These are phyloP conservation scores for Drosophila tripunctata DNA, from an alignment of 2,888 invertebrate species.

Conservation along the genomic window DNA sequence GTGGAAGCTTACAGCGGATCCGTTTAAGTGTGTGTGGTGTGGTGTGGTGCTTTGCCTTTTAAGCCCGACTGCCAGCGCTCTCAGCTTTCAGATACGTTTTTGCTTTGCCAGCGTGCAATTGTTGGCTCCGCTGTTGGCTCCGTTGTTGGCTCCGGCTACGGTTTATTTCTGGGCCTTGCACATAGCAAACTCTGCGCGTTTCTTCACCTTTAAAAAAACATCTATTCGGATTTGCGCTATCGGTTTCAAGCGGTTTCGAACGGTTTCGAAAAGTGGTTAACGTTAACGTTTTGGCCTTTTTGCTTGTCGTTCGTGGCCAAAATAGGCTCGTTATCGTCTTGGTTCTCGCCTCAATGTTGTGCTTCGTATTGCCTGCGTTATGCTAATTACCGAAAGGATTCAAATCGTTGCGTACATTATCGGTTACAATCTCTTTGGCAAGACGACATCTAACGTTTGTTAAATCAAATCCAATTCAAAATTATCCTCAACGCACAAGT, in stretches of 20 bases:
- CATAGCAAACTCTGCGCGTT: too few relatives aligned
- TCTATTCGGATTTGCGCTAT: conserved; percentile 29
- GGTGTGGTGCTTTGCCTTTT: conserved; percentile 71
- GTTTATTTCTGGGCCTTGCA: conserved; percentile 4
- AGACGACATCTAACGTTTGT: conserved; percentile 63
- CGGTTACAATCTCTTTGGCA: conserved; percentile 84
- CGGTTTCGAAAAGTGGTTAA: conserved; percentile 65
- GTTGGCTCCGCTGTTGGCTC: conserved; percentile 49
- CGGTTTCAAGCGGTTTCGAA: conserved; percentile 63
- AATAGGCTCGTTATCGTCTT: conserved; percentile 64
- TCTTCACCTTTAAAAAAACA: too few relatives aligned
- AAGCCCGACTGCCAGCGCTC: conserved; percentile 69
- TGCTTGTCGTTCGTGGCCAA: conserved; percentile 47
- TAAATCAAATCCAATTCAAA: conserved; percentile 29
- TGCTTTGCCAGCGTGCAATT: conserved; percentile 74
- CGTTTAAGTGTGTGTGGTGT: conserved; percentile 39
- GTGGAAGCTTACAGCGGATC: conserved; percentile 63
- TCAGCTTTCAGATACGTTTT: conserved; percentile 82
- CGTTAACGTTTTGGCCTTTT: conserved; percentile 3
- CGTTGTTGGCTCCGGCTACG: conserved; percentile 20
- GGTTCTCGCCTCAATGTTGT: conserved; percentile 74
- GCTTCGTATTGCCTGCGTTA: conserved; percentile 77
- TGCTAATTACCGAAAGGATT: conserved; percentile 83
- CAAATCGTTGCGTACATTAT: conserved; percentile 82
- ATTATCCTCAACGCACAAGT: conserved; percentile 47